Evolutionary conservation across 2,888 invertebrate species (phyloP).

Genomic region (Octonoba sinensis): DNA sequence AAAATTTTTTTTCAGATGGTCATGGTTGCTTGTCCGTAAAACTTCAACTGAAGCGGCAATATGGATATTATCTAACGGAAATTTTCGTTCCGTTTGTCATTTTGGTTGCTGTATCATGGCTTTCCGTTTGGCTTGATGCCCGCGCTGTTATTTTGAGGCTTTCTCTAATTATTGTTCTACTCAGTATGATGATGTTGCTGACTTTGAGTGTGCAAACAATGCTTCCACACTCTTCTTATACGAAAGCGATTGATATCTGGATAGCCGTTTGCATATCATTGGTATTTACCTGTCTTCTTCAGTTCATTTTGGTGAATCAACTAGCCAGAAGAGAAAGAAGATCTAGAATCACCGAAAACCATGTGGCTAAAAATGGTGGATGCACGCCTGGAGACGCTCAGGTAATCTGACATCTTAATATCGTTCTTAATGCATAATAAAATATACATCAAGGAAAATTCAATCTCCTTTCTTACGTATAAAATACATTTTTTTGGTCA

Average conservation of each 20-base stretch:
- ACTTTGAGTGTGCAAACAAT: constrained; percentile 25
- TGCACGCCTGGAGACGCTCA: constrained; percentile 1
- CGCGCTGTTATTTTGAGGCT: constrained; percentile 48
- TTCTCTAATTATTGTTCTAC: constrained; percentile 45
- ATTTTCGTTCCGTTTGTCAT: constrained; percentile 52
- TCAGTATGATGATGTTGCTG: constrained; percentile 54
- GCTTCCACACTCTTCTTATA: constrained; percentile 37
- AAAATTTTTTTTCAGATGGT: constrained; percentile 52
- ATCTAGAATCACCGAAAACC: constrained; percentile 43
- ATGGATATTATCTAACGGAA: constrained; percentile 51
- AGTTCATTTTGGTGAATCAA: constrained; percentile 57
- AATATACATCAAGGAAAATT: too few species aligned
- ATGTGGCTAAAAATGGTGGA: constrained; percentile 49
- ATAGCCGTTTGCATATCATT: constrained; percentile 51
- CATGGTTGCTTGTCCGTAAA: constrained; percentile 47
- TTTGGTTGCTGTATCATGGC: constrained; percentile 50
- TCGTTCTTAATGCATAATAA: too few species aligned
- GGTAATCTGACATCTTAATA: neutral
- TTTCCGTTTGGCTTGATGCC: constrained; percentile 53
- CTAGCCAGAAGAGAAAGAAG: constrained; percentile 49
- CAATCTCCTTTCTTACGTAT: too few species aligned
- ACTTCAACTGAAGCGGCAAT: constrained; percentile 46
- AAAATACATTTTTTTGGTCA: too few species aligned
- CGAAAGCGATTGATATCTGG: constrained; percentile 61
- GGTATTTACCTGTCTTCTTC: constrained; percentile 40